These are phyloP conservation scores for Acanthosoma haemorrhoidale DNA, from an alignment of 2,888 invertebrate species.

Conservation along the genomic window DNA sequence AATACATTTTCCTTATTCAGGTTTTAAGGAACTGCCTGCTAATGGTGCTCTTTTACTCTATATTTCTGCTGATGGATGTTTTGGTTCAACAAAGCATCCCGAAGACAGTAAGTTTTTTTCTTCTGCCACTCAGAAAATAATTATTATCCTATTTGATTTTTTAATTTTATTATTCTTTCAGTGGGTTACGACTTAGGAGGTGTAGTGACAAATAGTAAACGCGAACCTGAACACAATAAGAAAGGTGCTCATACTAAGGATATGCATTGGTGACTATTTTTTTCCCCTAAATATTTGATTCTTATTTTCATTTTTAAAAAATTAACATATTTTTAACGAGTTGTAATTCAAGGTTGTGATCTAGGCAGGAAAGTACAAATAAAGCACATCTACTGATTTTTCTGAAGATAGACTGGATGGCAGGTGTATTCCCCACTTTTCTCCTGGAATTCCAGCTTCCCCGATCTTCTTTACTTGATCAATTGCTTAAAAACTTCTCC, in stretches of 20 bases:
- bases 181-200: slow-evolving; percentile 90
- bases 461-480: no score
- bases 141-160: no score
- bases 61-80: slow-evolving; percentile 87
- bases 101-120: slow-evolving; percentile 71
- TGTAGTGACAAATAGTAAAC: slow-evolving; percentile 78
- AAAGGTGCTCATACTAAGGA: slow-evolving; percentile 48
- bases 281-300: neutral
- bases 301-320: neutral
- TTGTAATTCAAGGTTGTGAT: no score
- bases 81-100: slow-evolving; percentile 74
- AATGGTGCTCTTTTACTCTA: slow-evolving; percentile 88
- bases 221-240: slow-evolving; percentile 59
- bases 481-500: no score
- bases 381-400: no score
- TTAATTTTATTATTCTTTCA: slow-evolving; percentile 45
- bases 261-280: slow-evolving; percentile 48
- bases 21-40: slow-evolving; percentile 87
- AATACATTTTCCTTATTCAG: slow-evolving; percentile 51
- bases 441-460: no score
- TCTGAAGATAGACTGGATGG: no score
- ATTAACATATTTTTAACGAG: no score
- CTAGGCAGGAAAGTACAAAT: no score
- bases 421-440: no score
- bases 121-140: no score